Conservation (phyloP, 2,113 vertebrate genomes). For the Austrofundulus limnaeus region DNA sequence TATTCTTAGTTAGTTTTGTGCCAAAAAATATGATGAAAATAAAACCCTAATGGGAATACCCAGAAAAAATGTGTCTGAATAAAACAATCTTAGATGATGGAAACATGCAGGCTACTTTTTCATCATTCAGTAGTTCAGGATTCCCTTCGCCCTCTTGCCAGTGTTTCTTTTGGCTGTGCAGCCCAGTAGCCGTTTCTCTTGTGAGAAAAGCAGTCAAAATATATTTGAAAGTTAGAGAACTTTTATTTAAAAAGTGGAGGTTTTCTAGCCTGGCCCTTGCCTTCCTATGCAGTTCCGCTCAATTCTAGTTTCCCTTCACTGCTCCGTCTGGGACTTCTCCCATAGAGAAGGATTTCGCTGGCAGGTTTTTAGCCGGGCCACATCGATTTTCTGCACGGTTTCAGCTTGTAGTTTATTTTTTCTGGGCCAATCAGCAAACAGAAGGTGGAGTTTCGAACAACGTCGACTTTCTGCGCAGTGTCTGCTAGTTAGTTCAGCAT, state of each 20-base stretch:
- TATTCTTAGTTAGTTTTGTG: background rate
- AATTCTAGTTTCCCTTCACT: no score
- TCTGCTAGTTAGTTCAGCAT: no score
- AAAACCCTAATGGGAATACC: background rate
- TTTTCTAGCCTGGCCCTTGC: no score
- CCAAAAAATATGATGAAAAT: background rate
- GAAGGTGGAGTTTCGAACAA: no score
- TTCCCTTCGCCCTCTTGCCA: constrained; percentile 66
- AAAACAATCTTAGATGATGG: constrained; percentile 22
- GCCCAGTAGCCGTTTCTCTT: constrained; percentile 62
- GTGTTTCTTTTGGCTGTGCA: constrained; percentile 71
- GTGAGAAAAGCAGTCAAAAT: constrained; percentile 75
- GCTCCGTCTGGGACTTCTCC: no score
- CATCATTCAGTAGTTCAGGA: constrained; percentile 63
- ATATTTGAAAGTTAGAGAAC: constrained; percentile 59
- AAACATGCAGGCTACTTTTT: constrained; percentile 56
- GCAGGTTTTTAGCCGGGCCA: no score
- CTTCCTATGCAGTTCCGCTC: no score
- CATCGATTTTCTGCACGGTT: no score
- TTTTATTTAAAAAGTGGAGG: constrained; percentile 54
- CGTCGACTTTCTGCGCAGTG: no score
- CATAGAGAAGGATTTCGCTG: no score
- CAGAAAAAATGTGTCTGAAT: background rate
- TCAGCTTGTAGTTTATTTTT: no score
- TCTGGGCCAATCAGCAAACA: no score